Percentiles rank a stretch among this genome's conserved stretches.
These are phyloP conservation scores for Desoria tigrina DNA, from an alignment of 2,888 invertebrate species.

Conservation along the genomic window DNA sequence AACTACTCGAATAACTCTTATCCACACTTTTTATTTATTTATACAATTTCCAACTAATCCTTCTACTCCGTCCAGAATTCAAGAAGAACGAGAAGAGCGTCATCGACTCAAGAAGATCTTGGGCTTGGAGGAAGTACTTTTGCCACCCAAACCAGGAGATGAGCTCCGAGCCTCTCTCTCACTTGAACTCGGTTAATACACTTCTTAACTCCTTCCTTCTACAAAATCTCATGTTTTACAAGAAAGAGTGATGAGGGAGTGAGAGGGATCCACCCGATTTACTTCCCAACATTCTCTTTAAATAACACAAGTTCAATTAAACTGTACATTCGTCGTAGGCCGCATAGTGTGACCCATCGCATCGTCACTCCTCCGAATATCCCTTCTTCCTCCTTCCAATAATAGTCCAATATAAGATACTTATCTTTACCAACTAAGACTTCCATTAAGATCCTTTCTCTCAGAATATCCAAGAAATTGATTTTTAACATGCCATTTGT, in stretches of 20 bases:
- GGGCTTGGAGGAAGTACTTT: conserved; percentile 51
- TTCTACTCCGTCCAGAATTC: conserved; percentile 69
- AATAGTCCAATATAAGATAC: no score
- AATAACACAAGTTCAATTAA: no score
- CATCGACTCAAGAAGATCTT: conserved; percentile 60
- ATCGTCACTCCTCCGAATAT: no score
- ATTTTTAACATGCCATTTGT: conserved; percentile 45
- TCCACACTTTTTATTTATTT: neutral
- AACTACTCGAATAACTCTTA: no score
- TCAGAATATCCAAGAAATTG: conserved; percentile 11
- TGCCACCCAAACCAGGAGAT: conserved; percentile 53
- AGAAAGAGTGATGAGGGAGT: no score
- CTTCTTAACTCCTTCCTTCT: conserved; percentile 31
- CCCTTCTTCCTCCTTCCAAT: no score
- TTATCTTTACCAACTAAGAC: no score
- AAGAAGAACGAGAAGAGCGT: conserved; percentile 94
- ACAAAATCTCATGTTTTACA: no score
- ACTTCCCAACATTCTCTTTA: neutral
- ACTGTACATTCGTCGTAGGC: no score
- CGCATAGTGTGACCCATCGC: no score
- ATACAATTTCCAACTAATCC: conserved; percentile 10
- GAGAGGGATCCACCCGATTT: no score
- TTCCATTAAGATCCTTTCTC: neutral
- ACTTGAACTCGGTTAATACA: conserved; percentile 53
- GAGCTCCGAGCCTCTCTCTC: conserved; percentile 51